Evolutionary conservation across 2,888 invertebrate genomes (phyloP), one percentile per base, ranked within the genome.

Genomic region (Homarus gammarus): DNA sequence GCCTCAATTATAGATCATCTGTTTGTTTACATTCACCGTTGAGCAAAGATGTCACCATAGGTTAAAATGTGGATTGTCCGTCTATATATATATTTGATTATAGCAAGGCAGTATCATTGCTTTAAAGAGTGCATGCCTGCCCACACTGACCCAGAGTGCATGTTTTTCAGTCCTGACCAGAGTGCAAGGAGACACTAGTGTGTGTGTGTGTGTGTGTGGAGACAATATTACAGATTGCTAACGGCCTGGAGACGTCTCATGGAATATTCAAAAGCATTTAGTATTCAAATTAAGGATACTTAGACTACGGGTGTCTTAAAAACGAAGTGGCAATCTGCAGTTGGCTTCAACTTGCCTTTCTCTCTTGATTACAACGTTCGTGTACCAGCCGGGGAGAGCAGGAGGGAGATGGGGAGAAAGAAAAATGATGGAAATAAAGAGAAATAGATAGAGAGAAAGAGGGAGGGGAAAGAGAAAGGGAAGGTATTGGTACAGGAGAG

Each of bases 181-280:
- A n/a, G n/a, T n/a, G n/a, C n/a, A n/a, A n/a, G n/a, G n/a, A n/a
- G n/a, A n/a, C n/a, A n/a, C n/a, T n/a, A n/a, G n/a, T n/a, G n/a
- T n/a, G n/a, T n/a, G n/a, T n/a, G n/a, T n/a, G 22, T 31, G 68
- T 22, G 68, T 31, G 68, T 0, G 33, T 31, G 68, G 6, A 68
- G 27, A 68, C 27, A 68, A 27, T 68, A 68, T 68, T 68, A 33
- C 33, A 68, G 22, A 68, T 68, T 12, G n/a, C 10, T 68, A 68
- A 68, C 33, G n/a, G 33, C 33, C 33, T 10, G 3, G 38, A 40
- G 40, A 73, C 38, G 22, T 40, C 38, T 38, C 73, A 38, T 40
- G 10, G 73, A 73, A 73, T 73, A 73, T 73, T 73, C 73, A 73
- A 73, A 73, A 40, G 73, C 73, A 38, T 73, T 73, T 73, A 73